These are phyloP conservation scores for Muscidifurax raptorellus DNA, from an alignment of 1,140 invertebrate species.

Conservation along the genomic window DNA sequence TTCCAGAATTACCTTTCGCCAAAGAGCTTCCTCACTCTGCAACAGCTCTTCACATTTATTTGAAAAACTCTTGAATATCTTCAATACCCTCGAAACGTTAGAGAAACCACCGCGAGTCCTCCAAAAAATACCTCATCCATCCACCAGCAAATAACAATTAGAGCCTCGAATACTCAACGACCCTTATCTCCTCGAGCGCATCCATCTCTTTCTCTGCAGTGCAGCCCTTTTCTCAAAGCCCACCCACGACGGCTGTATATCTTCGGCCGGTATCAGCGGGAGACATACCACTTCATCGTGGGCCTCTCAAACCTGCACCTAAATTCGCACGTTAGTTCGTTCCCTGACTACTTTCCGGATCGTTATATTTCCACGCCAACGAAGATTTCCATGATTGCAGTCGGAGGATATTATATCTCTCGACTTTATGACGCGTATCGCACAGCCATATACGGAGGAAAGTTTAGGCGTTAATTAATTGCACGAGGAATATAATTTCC, in stretches of 20 bases:
- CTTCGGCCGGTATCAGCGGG: not conserved
- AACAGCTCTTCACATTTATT: too few relatives aligned
- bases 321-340: constrained; percentile 29
- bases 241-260: not conserved
- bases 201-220: not conserved
- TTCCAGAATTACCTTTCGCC: too few relatives aligned
- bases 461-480: constrained; percentile 63
- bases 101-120: too few relatives aligned
- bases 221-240: not conserved
- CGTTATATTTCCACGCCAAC: constrained; percentile 2
- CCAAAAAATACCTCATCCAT: too few relatives aligned
- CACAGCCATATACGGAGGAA: not conserved
- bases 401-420: not conserved
- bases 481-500: constrained; percentile 64
- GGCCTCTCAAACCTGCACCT: not conserved
- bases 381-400: constrained; percentile 15
- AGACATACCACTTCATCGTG: not conserved
- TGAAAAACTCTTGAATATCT: too few relatives aligned
- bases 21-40: too few relatives aligned
- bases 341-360: constrained; percentile 12
- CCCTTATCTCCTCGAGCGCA: not conserved
- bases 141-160: not conserved
- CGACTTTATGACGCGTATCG: too few relatives aligned
- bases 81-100: too few relatives aligned
- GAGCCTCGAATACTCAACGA: not conserved